Percentiles rank a stretch among this genome's conserved stretches.
Conservation (phyloP, 1,140 invertebrate species). For the Andricus grossulariae region DNA sequence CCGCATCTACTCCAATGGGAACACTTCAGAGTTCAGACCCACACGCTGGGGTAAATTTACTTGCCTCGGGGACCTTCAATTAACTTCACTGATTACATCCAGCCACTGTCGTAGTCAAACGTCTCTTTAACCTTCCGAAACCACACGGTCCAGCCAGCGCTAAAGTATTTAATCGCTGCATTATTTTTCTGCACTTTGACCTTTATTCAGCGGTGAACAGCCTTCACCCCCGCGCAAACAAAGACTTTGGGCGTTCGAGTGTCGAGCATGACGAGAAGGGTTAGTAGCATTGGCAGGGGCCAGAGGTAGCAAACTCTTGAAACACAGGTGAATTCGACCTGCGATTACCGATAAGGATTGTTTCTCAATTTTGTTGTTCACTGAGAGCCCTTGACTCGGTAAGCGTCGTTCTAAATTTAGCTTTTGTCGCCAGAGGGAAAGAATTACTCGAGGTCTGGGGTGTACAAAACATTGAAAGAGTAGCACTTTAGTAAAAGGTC, state of each 20-base stretch:
- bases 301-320: not conserved
- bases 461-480: too few species aligned
- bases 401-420: not conserved
- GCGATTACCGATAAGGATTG: not conserved
- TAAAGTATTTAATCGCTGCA: conserved; percentile 68
- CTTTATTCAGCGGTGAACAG: conserved; percentile 35
- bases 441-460: too few species aligned
- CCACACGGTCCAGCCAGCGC: conserved; percentile 38
- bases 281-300: not conserved
- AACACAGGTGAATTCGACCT: conserved; percentile 1
- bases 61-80: conserved; percentile 62
- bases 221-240: conserved; percentile 11
- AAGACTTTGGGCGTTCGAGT: conserved; percentile 1
- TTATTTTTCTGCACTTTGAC: conserved; percentile 49
- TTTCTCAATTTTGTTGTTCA: not conserved
- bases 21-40: conserved; percentile 56
- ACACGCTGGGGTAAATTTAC: conserved; percentile 45
- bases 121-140: conserved; percentile 21
- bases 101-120: conserved; percentile 40
- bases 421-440: not conserved
- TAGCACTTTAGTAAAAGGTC: too few species aligned
- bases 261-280: not conserved
- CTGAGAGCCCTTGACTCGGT: not conserved
- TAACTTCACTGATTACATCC: conserved; percentile 69
- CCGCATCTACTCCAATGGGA: conserved; percentile 60